Evolutionary conservation across 2,888 invertebrate genomes (phyloP).

Genomic region (Lasius platythorax): DNA sequence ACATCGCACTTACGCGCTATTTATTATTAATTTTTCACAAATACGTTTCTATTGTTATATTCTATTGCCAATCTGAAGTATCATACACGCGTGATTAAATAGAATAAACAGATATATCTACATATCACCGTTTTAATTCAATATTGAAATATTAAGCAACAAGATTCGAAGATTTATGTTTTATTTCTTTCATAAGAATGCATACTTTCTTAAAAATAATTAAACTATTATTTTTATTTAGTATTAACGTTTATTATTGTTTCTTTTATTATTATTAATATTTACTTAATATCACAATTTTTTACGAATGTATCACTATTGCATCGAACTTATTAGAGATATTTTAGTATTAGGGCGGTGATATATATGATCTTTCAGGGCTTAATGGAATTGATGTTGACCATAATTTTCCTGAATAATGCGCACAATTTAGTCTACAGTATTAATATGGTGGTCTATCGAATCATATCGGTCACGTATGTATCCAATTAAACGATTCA

Average conservation of each 20-base stretch:
- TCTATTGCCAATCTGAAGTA: not conserved
- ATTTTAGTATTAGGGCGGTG: not conserved
- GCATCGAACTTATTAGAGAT: not conserved
- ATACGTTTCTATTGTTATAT: not conserved
- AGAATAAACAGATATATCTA: not conserved
- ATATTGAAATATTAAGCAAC: not conserved
- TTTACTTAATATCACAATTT: not conserved
- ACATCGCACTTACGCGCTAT: not conserved
- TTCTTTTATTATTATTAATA: not conserved
- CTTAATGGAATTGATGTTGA: not conserved
- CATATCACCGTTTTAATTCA: not conserved
- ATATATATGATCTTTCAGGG: not conserved
- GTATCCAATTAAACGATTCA: conserved; percentile 12
- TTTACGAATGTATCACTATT: not conserved
- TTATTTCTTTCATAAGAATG: not conserved
- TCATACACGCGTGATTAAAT: not conserved
- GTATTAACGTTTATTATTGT: not conserved
- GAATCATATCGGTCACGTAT: not conserved
- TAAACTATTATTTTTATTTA: not conserved
- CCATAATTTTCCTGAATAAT: not conserved
- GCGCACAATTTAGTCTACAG: not conserved
- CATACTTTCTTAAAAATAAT: not conserved
- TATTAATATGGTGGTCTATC: conserved; percentile 4
- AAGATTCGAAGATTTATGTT: not conserved
- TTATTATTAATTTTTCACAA: conserved; percentile 4